phyloP scores from a whole-genome alignment of 2,888 invertebrate genomes.

The Creontiades dilutus region DNA sequence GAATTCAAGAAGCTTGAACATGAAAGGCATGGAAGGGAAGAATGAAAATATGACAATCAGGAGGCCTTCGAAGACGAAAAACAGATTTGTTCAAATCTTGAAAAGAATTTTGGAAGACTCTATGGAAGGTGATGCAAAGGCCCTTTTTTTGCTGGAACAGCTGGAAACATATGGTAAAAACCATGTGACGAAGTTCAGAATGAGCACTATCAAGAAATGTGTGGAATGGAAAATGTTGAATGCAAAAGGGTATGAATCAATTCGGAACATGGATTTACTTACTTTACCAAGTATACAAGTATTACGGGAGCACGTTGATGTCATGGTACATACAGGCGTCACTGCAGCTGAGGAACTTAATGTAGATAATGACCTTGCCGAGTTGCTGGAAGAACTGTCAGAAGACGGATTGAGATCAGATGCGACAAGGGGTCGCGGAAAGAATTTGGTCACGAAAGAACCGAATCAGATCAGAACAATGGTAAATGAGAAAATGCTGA shows the following conservation, averaged over 20 bases:
- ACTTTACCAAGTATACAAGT: background rate
- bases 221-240: background rate
- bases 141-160: background rate
- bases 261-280: background rate
- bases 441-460: no score
- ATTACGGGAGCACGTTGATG: background rate
- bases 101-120: slow-evolving; percentile 7
- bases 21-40: background rate
- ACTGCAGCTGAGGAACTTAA: background rate
- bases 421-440: no score
- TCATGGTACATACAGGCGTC: background rate
- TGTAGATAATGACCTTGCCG: background rate
- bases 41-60: background rate
- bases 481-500: no score
- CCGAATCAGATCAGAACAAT: no score
- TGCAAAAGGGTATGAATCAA: background rate
- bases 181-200: background rate
- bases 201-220: slow-evolving; percentile 30
- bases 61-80: background rate
- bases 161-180: background rate
- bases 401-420: background rate
- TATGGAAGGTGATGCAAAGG: background rate
- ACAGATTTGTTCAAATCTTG: background rate
- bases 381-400: background rate
- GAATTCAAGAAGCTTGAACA: background rate